Base-by-base conservation (phyloP, 2,888 invertebrate species). In the Poecilus cupreus region DNA sequence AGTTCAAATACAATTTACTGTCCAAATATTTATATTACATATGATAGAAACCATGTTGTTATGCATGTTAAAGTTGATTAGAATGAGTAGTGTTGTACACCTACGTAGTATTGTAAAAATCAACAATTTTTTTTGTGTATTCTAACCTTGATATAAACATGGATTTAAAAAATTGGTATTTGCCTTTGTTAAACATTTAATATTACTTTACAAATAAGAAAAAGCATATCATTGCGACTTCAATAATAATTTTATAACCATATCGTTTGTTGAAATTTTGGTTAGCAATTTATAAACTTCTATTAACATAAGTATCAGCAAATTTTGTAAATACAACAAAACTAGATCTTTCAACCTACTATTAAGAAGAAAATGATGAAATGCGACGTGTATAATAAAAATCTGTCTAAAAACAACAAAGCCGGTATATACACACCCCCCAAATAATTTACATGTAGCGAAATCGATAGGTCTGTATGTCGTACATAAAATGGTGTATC, bases 361-460 rank as follows among this genome's bases (percentile, higher is more conserved):
- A 46, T 68, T 13, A 18, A 6, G 3, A 6, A 32, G 10, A 68
- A 8, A 20, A 26, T 13, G 51, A 75, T 13, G n/a, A 24, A 75
- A 51, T 26, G 24, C n/a, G 26, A 11, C 24, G 10, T 20, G 26
- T n/a, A 77, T 46, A 64, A 64, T 24, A 24, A 20, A 64, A 60
- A 77, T 49, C 46, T 39, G 32, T 13, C 16, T 13, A 37, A 70
- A 79, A 54, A 80, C 70, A 80, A 80, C 80, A 80, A 72, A 57
- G 80, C 80, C 80, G 80, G 80, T 57, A 80, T 39, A 72, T 18
- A 80, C 80, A 80, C 72, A 70, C 80, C 70, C 80, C 72, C 80
- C 72, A 80, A 43, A 72, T 54, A 72, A 72, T 80, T 26, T 72
- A 80, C 80, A 80, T 80, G 79, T 37, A 64, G 37, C 39, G 26